Evolutionary conservation across 1,140 invertebrate genomes (phyloP), one percentile per base, ranked within the genome.

Genomic region (Drosophila ananassae): DNA sequence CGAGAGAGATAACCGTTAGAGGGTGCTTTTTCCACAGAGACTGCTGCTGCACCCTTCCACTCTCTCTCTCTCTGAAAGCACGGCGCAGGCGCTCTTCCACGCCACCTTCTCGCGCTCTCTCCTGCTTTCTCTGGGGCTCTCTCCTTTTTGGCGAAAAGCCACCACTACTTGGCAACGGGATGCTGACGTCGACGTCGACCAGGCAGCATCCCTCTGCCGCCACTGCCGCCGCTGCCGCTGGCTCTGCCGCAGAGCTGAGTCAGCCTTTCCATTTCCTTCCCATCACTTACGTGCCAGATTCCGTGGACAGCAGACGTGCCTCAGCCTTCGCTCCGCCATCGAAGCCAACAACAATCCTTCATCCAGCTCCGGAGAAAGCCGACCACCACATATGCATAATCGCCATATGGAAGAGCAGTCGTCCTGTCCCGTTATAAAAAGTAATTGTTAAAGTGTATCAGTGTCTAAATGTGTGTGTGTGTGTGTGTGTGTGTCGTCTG

Each of bases 21-120:
- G 83, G 75, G 77, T 78, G 55, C 47, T 41, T 55, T 61, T 58
- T 37, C 13, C 4, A 7, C 25, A 30, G 4, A 30, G 59, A 21
- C 82, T 82, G 79, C 82, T 89, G 79, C 82, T 89, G 79, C 82
- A 89, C 78, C 82, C 82, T 79, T 89, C 82, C 55, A 25, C 51
- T 10, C 37, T 72, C 41, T 39, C 13, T 17, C 22, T 10, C 10
- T 10, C 12, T 37, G 34, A 37, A 67, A 30, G 21, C 51, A 58
- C 10, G 51, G 76, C 83, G 83, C 79, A 82, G 41, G 71, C 79
- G 63, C 12, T 21, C 30, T 52, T 73, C 71, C 44, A 63, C 48
- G 44, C 10, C 7, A 13, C 53, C 46, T 51, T 60, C 59, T 47
- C 22, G n/a, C 10, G 3, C 37, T 39, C 13, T 8, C 34, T 37